These are phyloP conservation scores for Caenorhabditis sp. DNA, from an alignment of 2,888 invertebrate species.

Conservation along the genomic window DNA sequence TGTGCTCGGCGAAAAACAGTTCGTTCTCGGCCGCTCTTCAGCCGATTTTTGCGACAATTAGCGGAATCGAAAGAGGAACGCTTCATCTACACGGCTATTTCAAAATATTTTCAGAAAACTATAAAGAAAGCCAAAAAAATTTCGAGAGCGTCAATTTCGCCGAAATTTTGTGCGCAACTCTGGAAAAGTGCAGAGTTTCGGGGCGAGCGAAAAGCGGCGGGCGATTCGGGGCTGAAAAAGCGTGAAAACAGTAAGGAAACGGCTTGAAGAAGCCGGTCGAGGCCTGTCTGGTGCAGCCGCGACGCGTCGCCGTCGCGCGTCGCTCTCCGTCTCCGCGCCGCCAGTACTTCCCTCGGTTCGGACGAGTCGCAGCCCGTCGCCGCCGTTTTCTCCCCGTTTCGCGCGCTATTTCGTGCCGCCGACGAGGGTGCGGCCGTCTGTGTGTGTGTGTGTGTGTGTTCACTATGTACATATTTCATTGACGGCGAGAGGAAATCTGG, in stretches of 20 bases:
- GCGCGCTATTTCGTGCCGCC: background rate
- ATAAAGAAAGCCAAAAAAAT: background rate
- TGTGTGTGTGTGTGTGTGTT: conserved; percentile 15
- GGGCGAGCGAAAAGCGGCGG: background rate
- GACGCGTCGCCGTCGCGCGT: conserved; percentile 61
- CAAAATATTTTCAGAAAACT: background rate
- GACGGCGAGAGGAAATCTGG: conserved; percentile 22
- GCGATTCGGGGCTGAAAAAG: background rate
- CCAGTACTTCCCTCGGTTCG: conserved; percentile 39
- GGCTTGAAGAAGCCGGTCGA: conserved; percentile 16
- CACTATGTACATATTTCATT: conserved; percentile 48
- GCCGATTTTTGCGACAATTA: background rate
- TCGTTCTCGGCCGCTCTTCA: background rate
- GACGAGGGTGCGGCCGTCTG: conserved; percentile 6
- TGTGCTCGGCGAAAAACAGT: background rate
- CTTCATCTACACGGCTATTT: background rate
- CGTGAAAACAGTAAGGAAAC: conserved; percentile 1
- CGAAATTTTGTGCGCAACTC: background rate
- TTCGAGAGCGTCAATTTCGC: too few species aligned
- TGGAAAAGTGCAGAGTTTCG: background rate
- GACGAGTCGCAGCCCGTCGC: conserved; percentile 21
- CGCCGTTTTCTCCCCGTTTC: background rate
- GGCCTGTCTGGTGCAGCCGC: conserved; percentile 49
- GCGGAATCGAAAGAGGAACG: background rate
- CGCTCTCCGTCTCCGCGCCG: conserved; percentile 24